Base-by-base conservation (phyloP, 2,888 invertebrate genomes). In the Macrophya alboannulata region DNA sequence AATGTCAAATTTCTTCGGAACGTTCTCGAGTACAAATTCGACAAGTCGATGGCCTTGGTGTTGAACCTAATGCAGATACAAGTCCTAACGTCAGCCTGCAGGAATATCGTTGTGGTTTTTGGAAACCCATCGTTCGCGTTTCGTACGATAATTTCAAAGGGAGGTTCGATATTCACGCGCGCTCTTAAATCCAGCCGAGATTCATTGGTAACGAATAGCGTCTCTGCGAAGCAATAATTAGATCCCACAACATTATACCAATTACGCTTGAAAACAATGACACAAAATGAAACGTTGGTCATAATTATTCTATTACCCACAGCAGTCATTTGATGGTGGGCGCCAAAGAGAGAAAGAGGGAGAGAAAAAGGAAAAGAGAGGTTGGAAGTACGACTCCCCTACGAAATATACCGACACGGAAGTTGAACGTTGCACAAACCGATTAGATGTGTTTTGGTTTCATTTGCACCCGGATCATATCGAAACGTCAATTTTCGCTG, bases 131-230 rank as follows among this genome's bases (percentile, higher is more conserved):
- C 88, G 4, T 87, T 87, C 25, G 12, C 74, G 0, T 85, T 51
- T 83, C 89, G 76, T 37, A 85, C 88, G 21, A 90, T 79, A 40
- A 94, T 88, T 62, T 89, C 87, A 87, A 96, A 96, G 0, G 96
- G 96, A 72, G 94, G 92, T 86, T 94, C 94, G 0, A 95, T 91
- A 85, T 89, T 92, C 43, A 95, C 91, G 72, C 94, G 94, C 31
- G 95, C 92, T 86, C 94, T 94, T 77, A 96, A 89, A 72, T 94
- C 94, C 43, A 96, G 89, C 86, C 93, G 94, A 0, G 95, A 95
- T 65, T 94, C 93, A 91, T 96, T 96, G 87, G 94, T 95, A 84
- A 96, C 94, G 0, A 93, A 92, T 0, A 96, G 85, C 51, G 95
- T 94, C 90, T 96, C 96, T 95, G 92, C 86, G 94, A 92, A 84